Evolutionary conservation across 2,113 vertebrate species (phyloP), one percentile per base, ranked within the genome.

Genomic region (Salvelinus namaycush): DNA sequence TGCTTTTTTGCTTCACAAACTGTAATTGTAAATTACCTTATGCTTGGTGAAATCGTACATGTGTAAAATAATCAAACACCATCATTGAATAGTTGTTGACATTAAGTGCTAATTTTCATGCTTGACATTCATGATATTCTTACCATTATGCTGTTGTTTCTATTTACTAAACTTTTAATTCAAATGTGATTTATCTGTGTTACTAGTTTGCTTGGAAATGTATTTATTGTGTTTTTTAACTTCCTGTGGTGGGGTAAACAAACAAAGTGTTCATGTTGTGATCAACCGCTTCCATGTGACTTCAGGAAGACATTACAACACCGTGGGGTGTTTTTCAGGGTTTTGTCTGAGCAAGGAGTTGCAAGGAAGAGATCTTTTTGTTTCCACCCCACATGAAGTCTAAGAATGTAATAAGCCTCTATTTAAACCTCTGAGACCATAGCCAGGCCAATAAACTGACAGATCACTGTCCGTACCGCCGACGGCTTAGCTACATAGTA

Each of bases 81-180:
- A 54, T 5, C 12, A 54, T 16, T 54, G 48, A 59, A 31, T 57
- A 59, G 80, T 65, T 73, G 75, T 34, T 86, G 87, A 81, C 81
- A 90, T 44, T 44, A 44, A 44, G 39, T 11, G 39, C 92, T 93
- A 91, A 94, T 90, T 95, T 91, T 92, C 87, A 93, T 90, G 9
- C 39, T 44, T 44, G 8, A 91, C 90, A 91, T 92, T 93, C 86
- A 92, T 93, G 93, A 95, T 88, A 92, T 88, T 85, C 89, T 85
- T 94, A 95, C 96, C 94, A 90, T 95, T 97, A 96, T 97, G 96
- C 96, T 97, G 93, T 95, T 96, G 95, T 92, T 93, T 81, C 87
- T 94, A 94, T 92, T 94, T 90, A 93, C 93, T 91, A 92, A 93
- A 93, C 91, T 86, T 91, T 89, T 91, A 92, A 93, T 93, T 91